phyloP scores from a whole-genome alignment of 2,113 vertebrate species.

The Pygoscelis adeliae region DNA sequence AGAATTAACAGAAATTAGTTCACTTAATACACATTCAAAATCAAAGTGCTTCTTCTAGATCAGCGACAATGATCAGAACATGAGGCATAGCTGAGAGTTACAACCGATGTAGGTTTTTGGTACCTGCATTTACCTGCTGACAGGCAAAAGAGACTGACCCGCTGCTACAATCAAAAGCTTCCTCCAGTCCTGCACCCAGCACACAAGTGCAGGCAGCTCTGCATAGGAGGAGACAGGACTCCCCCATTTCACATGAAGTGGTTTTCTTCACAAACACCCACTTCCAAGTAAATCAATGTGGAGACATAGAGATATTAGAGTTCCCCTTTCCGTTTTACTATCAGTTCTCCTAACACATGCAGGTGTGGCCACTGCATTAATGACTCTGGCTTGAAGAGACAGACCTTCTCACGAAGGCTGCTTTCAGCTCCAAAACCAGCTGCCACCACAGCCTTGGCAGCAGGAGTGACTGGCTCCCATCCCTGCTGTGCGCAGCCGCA shows the following conservation, averaged over 20 bases:
- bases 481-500: not conserved
- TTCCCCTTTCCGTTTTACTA: not conserved
- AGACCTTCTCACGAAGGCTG: not conserved
- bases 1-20: not conserved
- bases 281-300: accelerated
- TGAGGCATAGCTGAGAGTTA: accelerated
- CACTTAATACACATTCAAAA: not conserved
- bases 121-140: not conserved
- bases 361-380: not conserved
- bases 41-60: not conserved
- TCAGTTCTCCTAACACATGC: not conserved
- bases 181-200: not conserved
- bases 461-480: not conserved
- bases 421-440: not conserved
- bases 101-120: not conserved
- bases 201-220: not conserved
- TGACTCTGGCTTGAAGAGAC: not conserved
- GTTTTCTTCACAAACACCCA: not conserved
- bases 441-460: not conserved
- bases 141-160: not conserved
- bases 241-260: not conserved
- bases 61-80: not conserved
- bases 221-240: not conserved
- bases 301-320: accelerated
- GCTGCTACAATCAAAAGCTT: not conserved